Percentiles rank a stretch among this genome's conserved stretches.
These are phyloP conservation scores for Acromyrmex heyeri DNA, from an alignment of 1,140 invertebrate genomes.

Conservation along the genomic window DNA sequence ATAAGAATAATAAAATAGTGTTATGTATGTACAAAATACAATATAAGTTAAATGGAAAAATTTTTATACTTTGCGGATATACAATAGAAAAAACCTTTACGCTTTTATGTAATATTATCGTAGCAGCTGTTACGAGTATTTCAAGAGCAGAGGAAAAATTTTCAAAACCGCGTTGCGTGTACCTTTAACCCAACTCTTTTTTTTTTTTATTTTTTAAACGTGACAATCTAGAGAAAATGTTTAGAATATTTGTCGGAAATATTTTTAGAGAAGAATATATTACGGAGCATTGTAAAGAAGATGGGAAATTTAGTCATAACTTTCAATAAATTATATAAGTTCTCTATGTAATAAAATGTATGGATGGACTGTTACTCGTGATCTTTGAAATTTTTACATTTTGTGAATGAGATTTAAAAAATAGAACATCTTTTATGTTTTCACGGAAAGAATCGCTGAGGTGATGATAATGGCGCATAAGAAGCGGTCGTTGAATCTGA, in stretches of 20 bases:
- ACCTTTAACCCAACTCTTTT: constrained; percentile 13
- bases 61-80: not conserved
- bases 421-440: not conserved
- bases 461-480: constrained; percentile 12
- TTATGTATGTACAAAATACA: not conserved
- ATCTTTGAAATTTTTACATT: not conserved
- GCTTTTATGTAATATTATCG: constrained; percentile 10
- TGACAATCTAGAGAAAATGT: constrained; percentile 4
- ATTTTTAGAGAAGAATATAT: not conserved
- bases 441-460: not conserved
- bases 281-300: not conserved
- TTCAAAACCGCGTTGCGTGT: not conserved
- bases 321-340: not conserved
- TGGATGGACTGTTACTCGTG: not conserved
- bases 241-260: not conserved
- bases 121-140: constrained; percentile 9
- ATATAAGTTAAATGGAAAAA: constrained; percentile 6
- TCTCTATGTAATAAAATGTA: no score
- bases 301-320: not conserved
- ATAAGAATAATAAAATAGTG: not conserved
- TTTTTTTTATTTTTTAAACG: not conserved
- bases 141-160: not conserved
- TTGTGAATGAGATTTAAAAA: not conserved
- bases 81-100: not conserved
- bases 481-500: constrained; percentile 36